Evolutionary conservation across 37 sponge, comb jelly and placozoan genomes (phyloP).

Genomic region (Lycopodina hypogea): DNA sequence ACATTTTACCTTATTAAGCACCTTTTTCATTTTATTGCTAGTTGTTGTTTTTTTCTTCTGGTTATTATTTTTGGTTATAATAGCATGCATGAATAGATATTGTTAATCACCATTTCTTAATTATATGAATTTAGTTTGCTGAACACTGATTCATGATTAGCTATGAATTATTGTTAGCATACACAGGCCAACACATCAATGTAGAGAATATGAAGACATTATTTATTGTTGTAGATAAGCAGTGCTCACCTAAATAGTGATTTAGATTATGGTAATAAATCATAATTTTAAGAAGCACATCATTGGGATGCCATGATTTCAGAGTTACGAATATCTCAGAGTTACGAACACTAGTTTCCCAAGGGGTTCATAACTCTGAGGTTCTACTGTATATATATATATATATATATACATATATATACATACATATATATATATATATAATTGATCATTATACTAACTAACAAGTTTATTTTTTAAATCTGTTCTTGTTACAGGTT

Average conservation of each 20-base stretch:
- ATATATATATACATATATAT: neutral
- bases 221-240: neutral
- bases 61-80: neutral
- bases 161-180: neutral
- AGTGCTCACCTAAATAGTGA: no score
- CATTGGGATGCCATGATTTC: no score
- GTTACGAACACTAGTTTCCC: no score
- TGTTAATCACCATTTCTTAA: neutral
- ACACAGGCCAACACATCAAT: neutral
- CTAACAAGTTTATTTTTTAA: no score
- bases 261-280: no score
- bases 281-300: no score
- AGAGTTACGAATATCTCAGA: no score
- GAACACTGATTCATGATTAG: neutral
- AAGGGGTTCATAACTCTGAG: no score
- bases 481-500: constrained; percentile 34
- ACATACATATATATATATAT: no score
- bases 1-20: constrained; percentile 4
- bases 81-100: neutral
- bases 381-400: no score
- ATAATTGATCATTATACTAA: no score
- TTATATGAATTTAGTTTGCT: neutral
- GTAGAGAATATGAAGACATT: neutral
- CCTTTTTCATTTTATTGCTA: neutral
- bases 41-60: no score